Evolutionary conservation across 1,140 invertebrate species (phyloP).

Genomic region (Eufriesea mexicana): DNA sequence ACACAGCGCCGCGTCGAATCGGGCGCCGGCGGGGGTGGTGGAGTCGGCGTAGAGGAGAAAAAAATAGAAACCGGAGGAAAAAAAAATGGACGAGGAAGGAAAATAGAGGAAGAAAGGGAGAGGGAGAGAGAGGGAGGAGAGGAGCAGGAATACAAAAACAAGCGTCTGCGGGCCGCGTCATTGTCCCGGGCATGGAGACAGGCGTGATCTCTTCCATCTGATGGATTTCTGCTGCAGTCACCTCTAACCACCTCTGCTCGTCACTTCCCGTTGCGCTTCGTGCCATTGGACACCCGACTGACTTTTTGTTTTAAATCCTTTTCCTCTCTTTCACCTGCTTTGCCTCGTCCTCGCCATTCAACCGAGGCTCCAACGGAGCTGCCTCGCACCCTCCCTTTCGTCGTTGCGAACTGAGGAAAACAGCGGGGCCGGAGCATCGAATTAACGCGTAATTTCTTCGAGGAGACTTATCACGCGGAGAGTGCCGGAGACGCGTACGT

Average conservation of each 20-base stretch:
- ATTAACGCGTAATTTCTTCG: slow-evolving; percentile 56
- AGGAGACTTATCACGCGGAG: slow-evolving; percentile 38
- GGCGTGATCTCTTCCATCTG: slow-evolving; percentile 76
- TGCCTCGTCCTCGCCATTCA: slow-evolving; percentile 40
- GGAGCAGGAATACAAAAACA: slow-evolving; percentile 68
- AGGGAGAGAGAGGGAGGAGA: slow-evolving; percentile 22
- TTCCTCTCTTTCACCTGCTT: background rate
- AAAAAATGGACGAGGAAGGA: slow-evolving; percentile 3
- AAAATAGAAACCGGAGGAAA: background rate
- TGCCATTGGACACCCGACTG: slow-evolving; percentile 59
- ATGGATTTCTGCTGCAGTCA: slow-evolving; percentile 73
- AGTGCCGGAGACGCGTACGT: slow-evolving; percentile 49
- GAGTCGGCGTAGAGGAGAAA: slow-evolving; percentile 2
- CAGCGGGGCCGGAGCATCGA: slow-evolving; percentile 41
- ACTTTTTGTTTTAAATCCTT: slow-evolving; percentile 59
- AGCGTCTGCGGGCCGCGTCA: slow-evolving; percentile 71
- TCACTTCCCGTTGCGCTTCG: slow-evolving; percentile 60
- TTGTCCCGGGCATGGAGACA: slow-evolving; percentile 71
- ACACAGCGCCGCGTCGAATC: background rate
- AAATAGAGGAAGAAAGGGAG: slow-evolving; percentile 18
- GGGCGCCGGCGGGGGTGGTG: background rate
- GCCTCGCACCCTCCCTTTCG: slow-evolving; percentile 20
- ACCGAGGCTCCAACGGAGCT: background rate
- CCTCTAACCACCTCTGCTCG: slow-evolving; percentile 58
- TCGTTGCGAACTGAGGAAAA: slow-evolving; percentile 1